These are phyloP conservation scores for Columba janthina DNA, from an alignment of 2,113 vertebrate genomes.

Conservation along the genomic window DNA sequence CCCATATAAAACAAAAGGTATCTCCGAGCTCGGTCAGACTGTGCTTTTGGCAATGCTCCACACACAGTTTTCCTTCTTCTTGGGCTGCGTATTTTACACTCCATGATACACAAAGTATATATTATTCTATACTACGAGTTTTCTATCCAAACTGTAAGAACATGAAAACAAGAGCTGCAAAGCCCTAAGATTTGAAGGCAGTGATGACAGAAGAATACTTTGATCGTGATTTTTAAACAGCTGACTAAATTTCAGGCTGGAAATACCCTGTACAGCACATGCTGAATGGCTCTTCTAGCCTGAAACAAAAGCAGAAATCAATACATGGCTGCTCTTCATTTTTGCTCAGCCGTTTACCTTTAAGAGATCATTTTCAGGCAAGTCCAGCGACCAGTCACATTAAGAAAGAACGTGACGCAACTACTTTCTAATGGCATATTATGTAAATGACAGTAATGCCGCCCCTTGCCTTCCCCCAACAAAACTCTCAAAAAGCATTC, in stretches of 20 bases:
- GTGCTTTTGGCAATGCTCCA: background rate
- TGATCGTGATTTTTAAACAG: background rate
- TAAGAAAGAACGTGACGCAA: constrained; percentile 22
- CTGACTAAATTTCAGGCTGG: background rate
- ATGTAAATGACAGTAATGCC: background rate
- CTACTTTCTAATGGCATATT: background rate
- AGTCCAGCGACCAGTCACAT: background rate
- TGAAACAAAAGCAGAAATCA: constrained; percentile 37
- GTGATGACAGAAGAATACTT: background rate
- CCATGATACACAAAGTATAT: background rate
- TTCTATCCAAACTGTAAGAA: background rate
- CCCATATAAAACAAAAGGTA: background rate
- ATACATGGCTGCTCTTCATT: background rate
- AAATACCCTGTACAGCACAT: background rate
- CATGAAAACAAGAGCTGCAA: background rate
- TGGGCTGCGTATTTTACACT: background rate
- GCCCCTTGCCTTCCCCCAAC: background rate
- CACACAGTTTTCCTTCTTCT: background rate
- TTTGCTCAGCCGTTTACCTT: background rate
- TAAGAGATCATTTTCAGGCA: background rate
- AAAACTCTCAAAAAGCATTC: background rate
- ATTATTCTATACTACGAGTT: background rate
- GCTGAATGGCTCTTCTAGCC: background rate
- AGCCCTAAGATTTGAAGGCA: background rate
- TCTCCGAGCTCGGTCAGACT: background rate